Evolutionary conservation across 2,888 invertebrate genomes (phyloP).

Genomic region (Aromia moschata): DNA sequence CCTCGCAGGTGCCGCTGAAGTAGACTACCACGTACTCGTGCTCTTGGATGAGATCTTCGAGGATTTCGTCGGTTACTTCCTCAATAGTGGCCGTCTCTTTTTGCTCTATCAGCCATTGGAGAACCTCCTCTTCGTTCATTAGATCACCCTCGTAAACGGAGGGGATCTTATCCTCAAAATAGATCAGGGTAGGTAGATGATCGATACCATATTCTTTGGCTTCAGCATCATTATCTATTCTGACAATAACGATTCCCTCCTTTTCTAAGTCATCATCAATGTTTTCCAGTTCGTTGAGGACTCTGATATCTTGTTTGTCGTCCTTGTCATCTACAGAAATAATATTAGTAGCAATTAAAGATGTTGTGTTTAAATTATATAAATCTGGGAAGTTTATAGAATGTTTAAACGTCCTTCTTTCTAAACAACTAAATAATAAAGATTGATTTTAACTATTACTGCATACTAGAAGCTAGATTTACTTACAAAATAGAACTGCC

Average conservation of each 20-base stretch:
- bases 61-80: constrained; percentile 92
- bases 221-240: constrained; percentile 89
- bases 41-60: constrained; percentile 84
- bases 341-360: too few relatives aligned
- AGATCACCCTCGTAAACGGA: constrained; percentile 91
- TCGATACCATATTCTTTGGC: constrained; percentile 92
- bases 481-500: constrained; percentile 92
- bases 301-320: constrained; percentile 87
- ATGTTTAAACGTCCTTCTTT: too few relatives aligned
- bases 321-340: constrained; percentile 81
- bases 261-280: constrained; percentile 91
- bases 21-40: constrained; percentile 95
- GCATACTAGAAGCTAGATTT: constrained; percentile 13
- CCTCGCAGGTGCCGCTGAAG: constrained; percentile 89
- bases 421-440: too few relatives aligned
- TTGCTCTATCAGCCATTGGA: constrained; percentile 89
- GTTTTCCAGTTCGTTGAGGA: constrained; percentile 89
- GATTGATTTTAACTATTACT: constrained; percentile 9
- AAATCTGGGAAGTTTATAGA: too few relatives aligned
- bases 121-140: constrained; percentile 89
- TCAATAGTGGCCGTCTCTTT: constrained; percentile 92
- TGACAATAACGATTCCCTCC: constrained; percentile 89
- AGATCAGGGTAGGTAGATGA: constrained; percentile 84
- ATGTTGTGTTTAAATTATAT: too few relatives aligned
- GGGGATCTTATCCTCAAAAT: constrained; percentile 92